Percentiles rank a stretch among this genome's conserved stretches.
Evolutionary conservation across 2,797 vertebrate genomes (phyloP).

Genomic region (Scyliorhinus canicula): DNA sequence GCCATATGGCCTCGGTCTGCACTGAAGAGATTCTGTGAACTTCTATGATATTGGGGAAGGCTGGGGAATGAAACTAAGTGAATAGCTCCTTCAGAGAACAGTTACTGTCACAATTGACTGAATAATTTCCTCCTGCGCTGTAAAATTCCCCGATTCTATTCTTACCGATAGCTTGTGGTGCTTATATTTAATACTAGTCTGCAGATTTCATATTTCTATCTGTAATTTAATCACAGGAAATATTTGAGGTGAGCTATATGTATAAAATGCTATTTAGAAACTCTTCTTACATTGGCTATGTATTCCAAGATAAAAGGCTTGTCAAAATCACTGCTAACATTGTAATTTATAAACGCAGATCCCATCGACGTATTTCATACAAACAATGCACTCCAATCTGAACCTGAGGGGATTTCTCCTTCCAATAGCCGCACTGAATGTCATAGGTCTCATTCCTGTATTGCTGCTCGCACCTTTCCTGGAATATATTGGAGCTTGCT

Average conservation of each 20-base stretch:
- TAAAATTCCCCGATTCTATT: neutral
- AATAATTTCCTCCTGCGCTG: neutral
- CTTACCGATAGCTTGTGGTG: neutral
- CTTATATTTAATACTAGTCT: neutral
- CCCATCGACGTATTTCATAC: constrained; percentile 85
- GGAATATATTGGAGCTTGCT: constrained; percentile 63
- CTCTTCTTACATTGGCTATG: neutral
- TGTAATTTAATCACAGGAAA: neutral
- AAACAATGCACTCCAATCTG: constrained; percentile 78
- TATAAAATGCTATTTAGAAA: neutral
- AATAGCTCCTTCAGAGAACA: too few relatives aligned
- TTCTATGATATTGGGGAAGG: neutral
- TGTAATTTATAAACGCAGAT: constrained; percentile 58
- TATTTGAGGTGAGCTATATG: neutral
- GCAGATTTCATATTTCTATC: neutral
- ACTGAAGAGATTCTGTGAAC: too few relatives aligned
- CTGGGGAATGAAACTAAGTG: neutral
- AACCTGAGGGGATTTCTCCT: constrained; percentile 63
- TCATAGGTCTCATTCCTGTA: constrained; percentile 73
- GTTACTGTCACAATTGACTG: neutral
- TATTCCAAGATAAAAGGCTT: neutral
- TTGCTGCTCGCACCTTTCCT: constrained; percentile 73
- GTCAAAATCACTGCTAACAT: constrained; percentile 10
- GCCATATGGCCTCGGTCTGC: too few relatives aligned
- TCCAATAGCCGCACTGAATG: constrained; percentile 75